A percentile compares a stretch with the other conserved stretches of the same genome.
Conservation (phyloP, 2,113 vertebrate species). For the Peromyscus polionotus region DNA sequence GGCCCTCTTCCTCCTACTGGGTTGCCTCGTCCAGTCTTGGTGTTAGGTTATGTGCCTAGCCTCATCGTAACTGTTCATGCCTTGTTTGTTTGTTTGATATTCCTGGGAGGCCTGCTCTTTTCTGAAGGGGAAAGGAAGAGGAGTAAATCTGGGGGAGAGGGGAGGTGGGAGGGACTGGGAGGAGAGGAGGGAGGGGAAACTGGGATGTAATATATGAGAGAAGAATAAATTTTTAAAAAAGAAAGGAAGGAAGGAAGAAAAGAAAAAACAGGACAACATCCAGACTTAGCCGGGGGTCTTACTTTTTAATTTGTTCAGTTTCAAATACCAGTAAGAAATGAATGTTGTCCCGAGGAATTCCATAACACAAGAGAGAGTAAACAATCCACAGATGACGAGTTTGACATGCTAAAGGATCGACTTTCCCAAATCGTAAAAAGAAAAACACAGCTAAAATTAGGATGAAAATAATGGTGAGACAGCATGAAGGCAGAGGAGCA, state of each 20-base stretch:
- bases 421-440: neutral
- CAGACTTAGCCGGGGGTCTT: conserved; percentile 21
- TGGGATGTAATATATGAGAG: neutral
- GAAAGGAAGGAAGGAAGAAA: too few relatives aligned
- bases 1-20: neutral
- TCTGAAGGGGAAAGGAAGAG: neutral
- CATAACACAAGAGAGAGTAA: neutral
- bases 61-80: neutral
- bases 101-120: neutral
- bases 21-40: neutral
- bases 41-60: neutral
- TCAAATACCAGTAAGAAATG: neutral
- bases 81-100: neutral
- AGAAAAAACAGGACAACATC: neutral
- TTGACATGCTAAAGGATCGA: neutral
- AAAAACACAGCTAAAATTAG: neutral
- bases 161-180: neutral
- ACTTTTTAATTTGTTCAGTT: conserved; percentile 9
- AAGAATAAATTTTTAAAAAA: neutral
- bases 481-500: neutral
- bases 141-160: neutral
- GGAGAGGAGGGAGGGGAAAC: neutral
- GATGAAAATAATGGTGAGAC: neutral
- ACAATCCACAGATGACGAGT: neutral
- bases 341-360: neutral